Evolutionary conservation across 2,888 invertebrate species (phyloP).

Genomic region (Nasonovia ribisnigri): DNA sequence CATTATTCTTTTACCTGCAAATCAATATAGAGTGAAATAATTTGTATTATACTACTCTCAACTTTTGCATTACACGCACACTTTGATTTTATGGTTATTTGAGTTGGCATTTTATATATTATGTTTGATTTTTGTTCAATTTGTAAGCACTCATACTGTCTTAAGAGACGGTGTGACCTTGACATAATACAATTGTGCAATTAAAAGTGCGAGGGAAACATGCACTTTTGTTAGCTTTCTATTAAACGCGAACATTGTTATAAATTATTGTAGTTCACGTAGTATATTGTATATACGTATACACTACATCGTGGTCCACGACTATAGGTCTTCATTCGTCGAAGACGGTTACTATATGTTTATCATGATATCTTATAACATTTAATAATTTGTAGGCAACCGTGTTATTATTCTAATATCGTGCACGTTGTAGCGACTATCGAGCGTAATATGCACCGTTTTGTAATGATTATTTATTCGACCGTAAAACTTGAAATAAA

Average conservation of each 20-base stretch:
- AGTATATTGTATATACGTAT: background rate
- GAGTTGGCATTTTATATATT: background rate
- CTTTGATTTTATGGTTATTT: background rate
- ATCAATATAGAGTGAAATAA: background rate
- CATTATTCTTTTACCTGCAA: background rate
- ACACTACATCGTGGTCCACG: background rate
- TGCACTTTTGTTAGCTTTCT: conserved; percentile 41
- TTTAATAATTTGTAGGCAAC: conserved; percentile 3
- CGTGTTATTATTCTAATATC: background rate
- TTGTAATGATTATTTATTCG: background rate
- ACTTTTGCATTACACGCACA: background rate
- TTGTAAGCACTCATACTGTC: background rate
- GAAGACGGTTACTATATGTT: conserved; percentile 17
- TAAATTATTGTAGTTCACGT: background rate
- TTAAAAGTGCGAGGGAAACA: conserved; percentile 32
- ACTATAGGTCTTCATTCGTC: background rate
- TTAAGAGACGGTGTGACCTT: conserved; percentile 2
- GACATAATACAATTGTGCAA: conserved; percentile 23
- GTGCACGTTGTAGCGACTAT: background rate
- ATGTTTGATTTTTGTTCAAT: background rate
- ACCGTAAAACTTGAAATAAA: background rate
- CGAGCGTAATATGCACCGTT: background rate
- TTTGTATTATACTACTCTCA: background rate
- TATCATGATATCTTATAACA: background rate
- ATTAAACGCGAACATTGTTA: background rate